A percentile compares a stretch with the other conserved stretches of the same genome.
Conservation (phyloP, 1,140 invertebrate genomes). For the Probaryconus sp. region DNA sequence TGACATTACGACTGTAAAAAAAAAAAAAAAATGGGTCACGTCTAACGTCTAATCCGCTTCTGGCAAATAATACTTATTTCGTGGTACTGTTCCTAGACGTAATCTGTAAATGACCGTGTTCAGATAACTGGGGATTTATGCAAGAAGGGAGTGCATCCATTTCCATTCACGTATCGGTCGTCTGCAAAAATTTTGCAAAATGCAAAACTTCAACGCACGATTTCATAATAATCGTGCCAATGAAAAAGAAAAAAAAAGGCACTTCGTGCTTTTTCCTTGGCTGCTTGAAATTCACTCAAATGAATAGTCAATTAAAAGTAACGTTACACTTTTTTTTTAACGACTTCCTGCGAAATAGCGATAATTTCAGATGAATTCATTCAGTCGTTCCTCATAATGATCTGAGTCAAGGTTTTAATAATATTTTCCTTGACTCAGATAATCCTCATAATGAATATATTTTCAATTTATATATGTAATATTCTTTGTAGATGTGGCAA, state of each 20-base stretch:
- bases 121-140: constrained; percentile 56
- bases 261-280: no score
- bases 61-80: constrained; percentile 55
- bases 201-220: constrained; percentile 22
- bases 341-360: background rate
- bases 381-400: constrained; percentile 2
- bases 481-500: no score
- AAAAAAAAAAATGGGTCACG: constrained; percentile 60
- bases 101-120: constrained; percentile 58
- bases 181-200: constrained; percentile 39
- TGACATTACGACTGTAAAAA: constrained; percentile 52
- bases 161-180: constrained; percentile 23
- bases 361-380: background rate
- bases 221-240: no score
- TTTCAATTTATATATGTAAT: no score
- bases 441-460: constrained; percentile 8
- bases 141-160: constrained; percentile 44
- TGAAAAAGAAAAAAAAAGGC: no score
- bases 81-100: constrained; percentile 48
- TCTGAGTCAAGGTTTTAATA: background rate
- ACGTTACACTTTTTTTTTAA: background rate
- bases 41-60: constrained; percentile 56
- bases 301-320: background rate
- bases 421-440: constrained; percentile 8
- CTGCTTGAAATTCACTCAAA: no score